Evolutionary conservation across 37 sponge, comb jelly and placozoan species (phyloP), one percentile per base, ranked within the genome.

Genomic region (Aplysina aerophoba): DNA sequence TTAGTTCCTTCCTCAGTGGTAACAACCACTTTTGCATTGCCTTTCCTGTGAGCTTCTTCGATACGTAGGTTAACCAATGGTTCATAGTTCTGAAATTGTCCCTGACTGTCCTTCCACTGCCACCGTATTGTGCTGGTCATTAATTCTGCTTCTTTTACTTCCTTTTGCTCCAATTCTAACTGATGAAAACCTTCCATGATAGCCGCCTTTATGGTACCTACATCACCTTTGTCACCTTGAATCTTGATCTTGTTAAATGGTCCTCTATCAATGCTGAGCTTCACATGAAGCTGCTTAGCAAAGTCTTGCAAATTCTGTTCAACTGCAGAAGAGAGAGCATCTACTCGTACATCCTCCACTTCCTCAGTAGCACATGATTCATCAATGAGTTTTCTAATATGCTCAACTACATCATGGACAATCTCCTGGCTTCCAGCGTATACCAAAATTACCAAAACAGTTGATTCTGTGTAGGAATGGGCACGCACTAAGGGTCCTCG

Each of bases 81-180:
- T 21, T 71, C 73, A 34, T 71, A 71, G 73, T 71, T 31, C 12
- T 71, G 73, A 31, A 71, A 71, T 31, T 71, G 4, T 6, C 73
- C 73, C 11, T 71, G 33, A 19, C 4, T 36, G 12, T 71, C 73
- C 28, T 71, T 71, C 73, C 73, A 71, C 12, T 71, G 73, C 73
- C 73, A 71, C 31, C 35, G 59, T 14, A 19, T 71, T 19, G 4
- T 12, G 20, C 20, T 22, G 25, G 14, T 67, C 19, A 67, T 15
- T 27, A 67, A 24, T 27, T 67, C 27, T 15, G 69, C 69, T n/a
- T 67, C 69, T n/a, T 67, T 67, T 14, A 24, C 28, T n/a, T 27
- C 13, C 27, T 34, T 34, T 12, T 71, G 36, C 37, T 71, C 5
- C 35, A 35, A 5, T 12, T 71, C 73, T 5, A 71, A 5, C 20